A percentile compares a stretch with the other conserved stretches of the same genome.
Evolutionary conservation across 2,888 invertebrate species (phyloP).

Genomic region (Thymelicus acteon): DNA sequence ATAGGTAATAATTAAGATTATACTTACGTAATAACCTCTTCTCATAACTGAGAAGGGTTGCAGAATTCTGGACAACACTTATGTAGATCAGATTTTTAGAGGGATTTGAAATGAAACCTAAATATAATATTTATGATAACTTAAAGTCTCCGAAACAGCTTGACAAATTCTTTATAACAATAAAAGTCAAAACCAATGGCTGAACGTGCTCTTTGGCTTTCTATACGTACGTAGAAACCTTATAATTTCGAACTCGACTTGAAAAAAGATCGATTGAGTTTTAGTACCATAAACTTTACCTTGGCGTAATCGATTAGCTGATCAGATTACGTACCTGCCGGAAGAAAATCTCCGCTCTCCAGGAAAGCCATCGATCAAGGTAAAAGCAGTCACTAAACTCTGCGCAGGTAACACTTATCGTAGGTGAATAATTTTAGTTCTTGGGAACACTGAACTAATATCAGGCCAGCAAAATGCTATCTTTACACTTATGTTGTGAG

Average conservation of each 20-base stretch:
- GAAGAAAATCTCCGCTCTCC: constrained; percentile 21
- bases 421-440: constrained; percentile 34
- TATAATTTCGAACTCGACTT: not conserved
- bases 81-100: too few species aligned
- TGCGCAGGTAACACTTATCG: constrained; percentile 21
- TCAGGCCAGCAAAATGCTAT: not conserved
- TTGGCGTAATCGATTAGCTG: constrained; percentile 19
- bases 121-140: too few species aligned
- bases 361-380: constrained; percentile 33
- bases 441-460: not conserved
- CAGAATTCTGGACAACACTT: too few species aligned
- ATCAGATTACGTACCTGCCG: constrained; percentile 17
- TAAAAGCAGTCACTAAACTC: constrained; percentile 26
- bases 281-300: constrained; percentile 7
- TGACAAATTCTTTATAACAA: too few species aligned
- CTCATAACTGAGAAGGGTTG: too few species aligned
- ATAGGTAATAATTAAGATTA: too few species aligned
- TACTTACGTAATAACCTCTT: too few species aligned
- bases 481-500: not conserved
- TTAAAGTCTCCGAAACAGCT: too few species aligned
- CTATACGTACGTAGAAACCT: too few species aligned
- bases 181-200: too few species aligned
- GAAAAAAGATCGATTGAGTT: constrained; percentile 8
- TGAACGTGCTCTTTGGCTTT: too few species aligned
- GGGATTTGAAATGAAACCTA: too few species aligned